Percentiles rank a stretch among this genome's conserved stretches.
These are phyloP conservation scores for Dynastes hyllus DNA, from an alignment of 2,888 invertebrate species.

Conservation along the genomic window DNA sequence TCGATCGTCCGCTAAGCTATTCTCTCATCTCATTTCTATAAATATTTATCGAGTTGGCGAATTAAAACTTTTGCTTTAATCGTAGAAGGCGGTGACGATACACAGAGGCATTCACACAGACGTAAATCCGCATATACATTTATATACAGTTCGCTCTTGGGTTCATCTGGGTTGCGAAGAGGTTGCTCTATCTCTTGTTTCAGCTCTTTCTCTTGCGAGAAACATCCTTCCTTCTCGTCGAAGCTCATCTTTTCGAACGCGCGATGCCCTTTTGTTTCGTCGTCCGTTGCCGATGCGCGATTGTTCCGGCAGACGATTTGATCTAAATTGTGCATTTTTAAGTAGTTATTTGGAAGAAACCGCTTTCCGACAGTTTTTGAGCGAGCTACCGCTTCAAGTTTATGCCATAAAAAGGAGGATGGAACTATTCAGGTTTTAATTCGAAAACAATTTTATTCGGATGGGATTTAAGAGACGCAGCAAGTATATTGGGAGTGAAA, in stretches of 20 bases:
- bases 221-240: neutral
- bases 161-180: too few relatives aligned
- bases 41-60: conserved; percentile 45
- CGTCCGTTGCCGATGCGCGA: conserved; percentile 1
- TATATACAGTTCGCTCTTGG: too few relatives aligned
- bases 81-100: conserved; percentile 32
- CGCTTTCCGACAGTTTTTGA: neutral
- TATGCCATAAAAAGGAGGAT: neutral
- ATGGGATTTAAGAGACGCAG: too few relatives aligned
- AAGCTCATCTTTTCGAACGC: neutral
- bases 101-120: neutral
- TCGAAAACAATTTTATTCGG: neutral
- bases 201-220: neutral
- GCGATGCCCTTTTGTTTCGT: conserved; percentile 33
- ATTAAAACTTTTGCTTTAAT: conserved; percentile 43
- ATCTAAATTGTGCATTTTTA: conserved; percentile 23
- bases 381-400: neutral
- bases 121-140: neutral
- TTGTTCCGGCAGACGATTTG: conserved; percentile 25
- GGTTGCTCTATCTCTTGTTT: too few relatives aligned
- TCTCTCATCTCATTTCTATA: conserved; percentile 22
- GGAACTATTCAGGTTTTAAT: neutral
- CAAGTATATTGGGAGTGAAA: too few relatives aligned
- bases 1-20: neutral
- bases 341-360: conserved; percentile 3